Evolutionary conservation across 2,888 invertebrate species (phyloP), one percentile per base, ranked within the genome.

Genomic region (Ernsta delagoae): DNA sequence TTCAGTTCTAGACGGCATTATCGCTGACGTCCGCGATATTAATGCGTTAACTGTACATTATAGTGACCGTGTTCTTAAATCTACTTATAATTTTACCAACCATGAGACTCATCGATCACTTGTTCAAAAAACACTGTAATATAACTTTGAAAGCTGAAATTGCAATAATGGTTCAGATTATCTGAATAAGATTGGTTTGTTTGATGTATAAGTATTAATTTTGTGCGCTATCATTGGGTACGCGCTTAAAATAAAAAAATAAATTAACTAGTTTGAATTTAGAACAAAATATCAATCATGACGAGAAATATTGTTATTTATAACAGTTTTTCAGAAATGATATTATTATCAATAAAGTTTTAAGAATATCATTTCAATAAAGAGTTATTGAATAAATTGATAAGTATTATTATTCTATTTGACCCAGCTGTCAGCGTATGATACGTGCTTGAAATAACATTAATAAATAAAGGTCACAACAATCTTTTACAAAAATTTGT

Each of bases 21-120:
- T 67, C 48, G 39, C 57, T 24, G 59, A 57, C 41, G 54, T 57
- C 48, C 48, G 57, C 56, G 62, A 62, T 62, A 62, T 68, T 68
- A 68, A 68, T 68, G 61, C 57, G 7, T 54, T 68, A 68, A 62
- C 67, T 56, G 67, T 57, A 70, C 70, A 65, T 67, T 63, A 65
- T 54, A 68, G 31, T 71, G 70, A 71, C 71, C 70, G 70, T 57
- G 63, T 71, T 56, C 61, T 56, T 45, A 68, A 68, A 70, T 71
- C 61, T 67, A 63, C 59, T 59, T 67, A 65, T 64, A 68, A 64
- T 65, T 64, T 68, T 57, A 48, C 39, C 39, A 31, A 12, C 8
- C 36, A 5, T 39, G 24, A 16, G 45, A 54, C 9, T 62, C 61
- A 68, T 68, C 68, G 68, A 68, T 68, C 68, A 68, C 62, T 57